A percentile compares a stretch with the other conserved stretches of the same genome.
Evolutionary conservation across 1,140 invertebrate species (phyloP).

Genomic region (Heliconius hermathena): DNA sequence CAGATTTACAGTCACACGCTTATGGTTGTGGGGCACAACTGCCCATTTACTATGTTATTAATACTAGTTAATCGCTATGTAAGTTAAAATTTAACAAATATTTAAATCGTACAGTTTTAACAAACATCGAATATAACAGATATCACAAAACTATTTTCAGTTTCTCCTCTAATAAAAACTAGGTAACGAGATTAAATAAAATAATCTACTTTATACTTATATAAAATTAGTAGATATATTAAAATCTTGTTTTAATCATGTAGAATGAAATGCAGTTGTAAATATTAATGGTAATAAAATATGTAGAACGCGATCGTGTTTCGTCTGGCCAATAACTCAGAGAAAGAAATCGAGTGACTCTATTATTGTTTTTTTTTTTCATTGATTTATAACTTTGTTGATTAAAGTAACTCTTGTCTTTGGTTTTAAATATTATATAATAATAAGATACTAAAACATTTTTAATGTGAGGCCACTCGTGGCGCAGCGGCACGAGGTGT

Average conservation of each 20-base stretch:
- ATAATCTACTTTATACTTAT: not conserved
- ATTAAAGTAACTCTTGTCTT: not conserved
- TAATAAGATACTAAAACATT: too few relatives aligned
- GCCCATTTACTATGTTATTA: too few relatives aligned
- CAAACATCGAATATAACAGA: not conserved
- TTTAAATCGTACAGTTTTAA: not conserved
- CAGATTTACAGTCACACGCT: too few relatives aligned
- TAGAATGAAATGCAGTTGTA: constrained; percentile 16
- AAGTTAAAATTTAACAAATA: not conserved
- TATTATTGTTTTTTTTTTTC: not conserved
- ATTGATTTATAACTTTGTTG: not conserved
- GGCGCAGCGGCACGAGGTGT: too few relatives aligned
- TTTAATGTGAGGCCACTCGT: too few relatives aligned
- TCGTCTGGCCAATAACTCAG: constrained; percentile 12
- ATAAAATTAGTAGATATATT: constrained; percentile 12
- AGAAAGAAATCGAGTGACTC: not conserved
- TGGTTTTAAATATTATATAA: not conserved
- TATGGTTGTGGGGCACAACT: too few relatives aligned
- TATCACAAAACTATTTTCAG: not conserved
- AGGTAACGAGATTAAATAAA: constrained; percentile 14
- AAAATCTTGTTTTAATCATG: constrained; percentile 23
- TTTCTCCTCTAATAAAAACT: constrained; percentile 7
- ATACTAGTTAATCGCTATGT: not conserved
- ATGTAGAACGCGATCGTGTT: constrained; percentile 20
- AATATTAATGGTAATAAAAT: constrained; percentile 24